Base-by-base conservation (phyloP, 2,888 invertebrate species). In the Acrobasis suavella region DNA sequence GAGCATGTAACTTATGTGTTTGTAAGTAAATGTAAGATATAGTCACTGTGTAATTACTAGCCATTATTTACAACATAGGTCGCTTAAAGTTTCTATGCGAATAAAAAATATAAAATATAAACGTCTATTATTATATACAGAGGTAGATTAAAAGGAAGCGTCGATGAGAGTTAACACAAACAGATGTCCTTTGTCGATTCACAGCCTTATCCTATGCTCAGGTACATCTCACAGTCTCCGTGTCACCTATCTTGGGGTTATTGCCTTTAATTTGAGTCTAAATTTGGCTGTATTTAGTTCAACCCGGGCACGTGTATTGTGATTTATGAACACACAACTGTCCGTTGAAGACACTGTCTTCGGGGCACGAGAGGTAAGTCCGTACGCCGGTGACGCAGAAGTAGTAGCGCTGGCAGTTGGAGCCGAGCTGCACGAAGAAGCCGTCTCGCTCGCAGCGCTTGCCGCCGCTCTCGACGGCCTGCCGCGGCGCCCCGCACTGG, bases 361-460 rank as follows among this genome's bases (percentile, higher is more conserved):
- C 62, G 0, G 89, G 84, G 67, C 94, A 94, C 15, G 85, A 81
- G 2, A 94, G 86, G 63, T 86, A 83, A 0, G 93, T 94, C 65
- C 92, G 83, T 14, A 79, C 78, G 1, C 94, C 94, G 63, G 87
- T 86, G 15, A 93, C 91, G 73, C 94, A 95, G 80, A 93, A 93
- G 78, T 91, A 94, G 79, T 94, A 95, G 9, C 85, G 86, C 51
- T 82, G 84, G 78, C 94, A 94, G 5, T 84, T 83, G 0, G 93
- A 89, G 1, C 89, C 86, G 46, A 85, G 83, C 71, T 93, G 92
- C 9, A 91, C 82, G 83, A 86, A 94, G 82, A 94, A 94, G 2
- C 94, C 94, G 78, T 94, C 92, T 6, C 83, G 77, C 61, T 84
- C 78, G 78, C 93, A 93, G 56, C 74, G 69, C 55, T 74, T 74